A percentile compares a stretch with the other conserved stretches of the same genome.
These are phyloP conservation scores for Sebastes diaconus DNA, from an alignment of 2,797 vertebrate genomes.

Conservation along the genomic window DNA sequence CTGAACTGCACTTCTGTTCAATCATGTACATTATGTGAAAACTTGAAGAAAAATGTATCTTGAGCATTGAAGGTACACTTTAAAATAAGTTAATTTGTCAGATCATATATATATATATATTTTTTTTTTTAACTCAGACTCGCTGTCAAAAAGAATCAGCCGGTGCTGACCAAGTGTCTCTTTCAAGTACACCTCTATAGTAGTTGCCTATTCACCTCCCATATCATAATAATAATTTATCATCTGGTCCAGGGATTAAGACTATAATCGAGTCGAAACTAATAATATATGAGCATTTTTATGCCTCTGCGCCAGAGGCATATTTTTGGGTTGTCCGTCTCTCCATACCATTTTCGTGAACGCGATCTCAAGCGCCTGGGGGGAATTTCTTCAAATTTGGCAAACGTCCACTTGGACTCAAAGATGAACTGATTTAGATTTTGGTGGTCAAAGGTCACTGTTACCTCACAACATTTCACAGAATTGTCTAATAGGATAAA, in stretches of 20 bases:
- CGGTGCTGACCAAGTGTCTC: not conserved
- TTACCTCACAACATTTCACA: no score
- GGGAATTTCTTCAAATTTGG: no score
- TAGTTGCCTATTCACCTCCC: not conserved
- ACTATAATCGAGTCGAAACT: no score
- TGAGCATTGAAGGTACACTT: not conserved
- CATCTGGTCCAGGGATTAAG: not conserved
- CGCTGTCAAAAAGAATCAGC: not conserved
- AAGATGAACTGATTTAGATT: not conserved
- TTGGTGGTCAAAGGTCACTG: no score
- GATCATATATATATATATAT: no score
- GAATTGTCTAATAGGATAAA: no score
- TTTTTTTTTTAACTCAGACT: not conserved
- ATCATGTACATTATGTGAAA: not conserved
- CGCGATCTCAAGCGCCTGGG: no score
- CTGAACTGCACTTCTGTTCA: not conserved
- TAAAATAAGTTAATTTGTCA: not conserved
- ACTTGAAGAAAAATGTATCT: not conserved
- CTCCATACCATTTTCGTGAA: no score
- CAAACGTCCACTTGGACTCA: not conserved
- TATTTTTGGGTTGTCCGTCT: no score
- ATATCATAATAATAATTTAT: not conserved
- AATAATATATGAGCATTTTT: no score
- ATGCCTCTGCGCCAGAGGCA: no score
- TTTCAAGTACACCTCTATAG: not conserved